phyloP scores from a whole-genome alignment of 2,113 vertebrate species.

The Entomyzon cyanotis region DNA sequence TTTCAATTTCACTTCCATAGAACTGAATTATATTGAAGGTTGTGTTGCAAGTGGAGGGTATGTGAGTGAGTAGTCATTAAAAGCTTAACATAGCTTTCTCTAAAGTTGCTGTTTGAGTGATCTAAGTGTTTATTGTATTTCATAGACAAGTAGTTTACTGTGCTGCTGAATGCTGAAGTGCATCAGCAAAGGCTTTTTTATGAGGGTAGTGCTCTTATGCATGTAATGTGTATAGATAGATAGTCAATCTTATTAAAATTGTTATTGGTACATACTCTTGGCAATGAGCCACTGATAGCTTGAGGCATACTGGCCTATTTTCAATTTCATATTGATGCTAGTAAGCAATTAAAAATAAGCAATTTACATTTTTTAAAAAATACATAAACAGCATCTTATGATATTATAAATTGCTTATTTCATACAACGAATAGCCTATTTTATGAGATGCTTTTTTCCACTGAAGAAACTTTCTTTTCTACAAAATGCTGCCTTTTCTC shows the following conservation, averaged over 20 bases:
- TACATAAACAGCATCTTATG: not conserved
- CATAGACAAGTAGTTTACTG: not conserved
- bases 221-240: not conserved
- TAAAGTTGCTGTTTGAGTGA: not conserved
- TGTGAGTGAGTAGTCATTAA: not conserved
- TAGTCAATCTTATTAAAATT: not conserved
- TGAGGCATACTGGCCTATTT: not conserved
- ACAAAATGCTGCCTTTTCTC: not conserved
- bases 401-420: not conserved
- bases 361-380: not conserved
- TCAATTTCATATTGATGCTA: not conserved
- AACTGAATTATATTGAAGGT: not conserved
- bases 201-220: not conserved
- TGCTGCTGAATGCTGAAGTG: not conserved
- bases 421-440: not conserved
- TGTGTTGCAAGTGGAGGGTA: not conserved
- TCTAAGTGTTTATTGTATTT: not conserved
- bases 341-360: conserved; percentile 30
- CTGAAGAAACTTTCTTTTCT: not conserved
- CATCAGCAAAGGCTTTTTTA: not conserved
- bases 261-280: not conserved
- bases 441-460: not conserved
- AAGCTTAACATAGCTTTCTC: not conserved
- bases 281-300: not conserved
- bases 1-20: not conserved